These are phyloP conservation scores for Heliconius himera DNA, from an alignment of 1,140 invertebrate genomes.

Conservation along the genomic window DNA sequence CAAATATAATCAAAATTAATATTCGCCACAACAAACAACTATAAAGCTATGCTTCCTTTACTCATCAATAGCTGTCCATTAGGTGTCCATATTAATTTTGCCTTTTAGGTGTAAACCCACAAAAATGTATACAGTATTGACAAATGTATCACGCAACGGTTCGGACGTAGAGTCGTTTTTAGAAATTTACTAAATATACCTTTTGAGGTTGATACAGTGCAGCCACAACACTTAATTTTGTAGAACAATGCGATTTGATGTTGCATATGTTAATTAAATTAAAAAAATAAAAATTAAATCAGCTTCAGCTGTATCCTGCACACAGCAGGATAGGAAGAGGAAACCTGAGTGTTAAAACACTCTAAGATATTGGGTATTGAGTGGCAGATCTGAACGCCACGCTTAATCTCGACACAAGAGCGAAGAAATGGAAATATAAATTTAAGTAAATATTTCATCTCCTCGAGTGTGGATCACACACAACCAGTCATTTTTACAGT, in stretches of 20 bases:
- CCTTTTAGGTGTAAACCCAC: not conserved
- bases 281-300: too few relatives aligned
- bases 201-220: constrained; percentile 24
- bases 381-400: too few relatives aligned
- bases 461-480: too few relatives aligned
- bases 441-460: too few relatives aligned
- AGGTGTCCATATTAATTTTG: constrained; percentile 29
- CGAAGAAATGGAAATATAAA: too few relatives aligned
- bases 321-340: too few relatives aligned
- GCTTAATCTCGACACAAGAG: too few relatives aligned
- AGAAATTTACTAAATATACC: constrained; percentile 18
- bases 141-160: constrained; percentile 32
- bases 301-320: too few relatives aligned
- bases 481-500: too few relatives aligned
- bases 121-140: constrained; percentile 29
- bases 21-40: not conserved
- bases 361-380: too few relatives aligned
- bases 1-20: not conserved
- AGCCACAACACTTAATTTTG: not conserved
- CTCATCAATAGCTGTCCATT: constrained; percentile 24
- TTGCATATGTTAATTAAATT: too few relatives aligned
- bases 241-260: not conserved
- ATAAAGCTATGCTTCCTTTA: not conserved
- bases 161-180: constrained; percentile 7
- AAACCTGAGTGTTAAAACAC: too few relatives aligned